Evolutionary conservation across 2,888 invertebrate genomes (phyloP).

Genomic region (Neoascia interrupta): DNA sequence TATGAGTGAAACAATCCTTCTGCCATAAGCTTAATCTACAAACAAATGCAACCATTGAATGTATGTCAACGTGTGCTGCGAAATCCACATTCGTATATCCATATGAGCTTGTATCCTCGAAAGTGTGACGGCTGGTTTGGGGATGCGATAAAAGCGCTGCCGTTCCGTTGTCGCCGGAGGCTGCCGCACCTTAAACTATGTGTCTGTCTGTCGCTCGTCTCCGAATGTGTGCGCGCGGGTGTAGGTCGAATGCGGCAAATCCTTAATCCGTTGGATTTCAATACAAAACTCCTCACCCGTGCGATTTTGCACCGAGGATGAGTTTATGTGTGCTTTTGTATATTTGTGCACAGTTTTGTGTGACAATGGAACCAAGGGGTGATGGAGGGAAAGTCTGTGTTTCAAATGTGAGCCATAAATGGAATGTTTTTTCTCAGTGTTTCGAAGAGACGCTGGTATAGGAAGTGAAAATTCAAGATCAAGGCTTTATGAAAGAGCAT

Average conservation of each 20-base stretch:
- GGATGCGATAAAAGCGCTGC: slow-evolving; percentile 55
- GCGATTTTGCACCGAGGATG: slow-evolving; percentile 60
- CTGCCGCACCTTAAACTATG: slow-evolving; percentile 12
- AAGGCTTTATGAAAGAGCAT: too few species aligned
- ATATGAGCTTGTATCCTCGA: slow-evolving; percentile 31
- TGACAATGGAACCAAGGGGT: background rate
- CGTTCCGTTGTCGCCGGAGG: background rate
- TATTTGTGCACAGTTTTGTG: background rate
- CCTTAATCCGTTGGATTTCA: slow-evolving; percentile 79
- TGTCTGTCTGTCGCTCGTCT: slow-evolving; percentile 15
- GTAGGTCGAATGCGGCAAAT: slow-evolving; percentile 78
- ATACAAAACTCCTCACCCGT: slow-evolving; percentile 74
- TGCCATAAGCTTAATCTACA: slow-evolving; percentile 65
- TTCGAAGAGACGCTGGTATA: too few species aligned
- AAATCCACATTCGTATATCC: slow-evolving; percentile 61
- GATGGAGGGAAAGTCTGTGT: background rate
- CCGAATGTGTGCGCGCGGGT: slow-evolving; percentile 9
- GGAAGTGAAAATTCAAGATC: too few species aligned
- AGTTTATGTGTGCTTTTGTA: slow-evolving; percentile 48
- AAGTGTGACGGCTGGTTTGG: slow-evolving; percentile 15
- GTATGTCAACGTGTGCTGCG: slow-evolving; percentile 52
- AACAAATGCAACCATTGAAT: slow-evolving; percentile 63
- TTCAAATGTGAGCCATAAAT: slow-evolving; percentile 31
- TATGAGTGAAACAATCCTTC: slow-evolving; percentile 40
- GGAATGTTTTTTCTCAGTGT: slow-evolving; percentile 18